Base-by-base conservation (phyloP, 2,113 vertebrate species). In the Myotis yumanensis region DNA sequence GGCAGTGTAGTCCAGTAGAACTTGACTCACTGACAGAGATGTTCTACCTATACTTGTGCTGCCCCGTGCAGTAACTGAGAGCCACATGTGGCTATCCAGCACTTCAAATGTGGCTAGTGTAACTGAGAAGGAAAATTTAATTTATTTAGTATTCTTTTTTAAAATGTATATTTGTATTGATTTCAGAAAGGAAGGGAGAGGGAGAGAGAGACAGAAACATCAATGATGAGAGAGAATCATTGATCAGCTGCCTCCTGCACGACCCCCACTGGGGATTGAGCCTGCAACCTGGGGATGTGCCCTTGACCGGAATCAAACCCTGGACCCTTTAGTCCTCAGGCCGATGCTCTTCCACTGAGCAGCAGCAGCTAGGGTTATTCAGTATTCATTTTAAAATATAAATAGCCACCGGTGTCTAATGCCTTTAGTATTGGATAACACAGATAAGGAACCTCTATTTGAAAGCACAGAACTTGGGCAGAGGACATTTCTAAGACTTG, bases 141-240 rank as follows among this genome's bases (percentile, higher is more conserved):
- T 89, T 64, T 77, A 85, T 81, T 89, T 93, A 77, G 54, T 86
- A 68, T 64, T 86, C 46, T 73, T n/a, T 88, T 95, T 93, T 75
- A n/a, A 59, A 52, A 66, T 59, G 22, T 72, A 46, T 59, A 59
- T 59, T 57, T 57, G 10, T 59, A 59, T 59, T 62, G 59, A 62
- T 62, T 62, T 62, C 25, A 28, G 59, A 62, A 28, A 62, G 59
- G 59, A 62, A 62, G 59, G 10, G 59, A 28, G 59, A 62, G 25
- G 57, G 57, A 23, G 54, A 54, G 52, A 20, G 52, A 59, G 57
- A 62, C 11, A 62, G 59, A 62, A 62, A 62, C 59, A 62, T 62
- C 59, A 25, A 28, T 28, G 59, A 62, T 62, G 59, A 62, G 59
- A 59, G 57, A 59, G 22, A 62, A 62, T 62, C 59, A 62, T 62